Conservation (phyloP, 2,888 invertebrate species). For the Drosophila macrospina region DNA sequence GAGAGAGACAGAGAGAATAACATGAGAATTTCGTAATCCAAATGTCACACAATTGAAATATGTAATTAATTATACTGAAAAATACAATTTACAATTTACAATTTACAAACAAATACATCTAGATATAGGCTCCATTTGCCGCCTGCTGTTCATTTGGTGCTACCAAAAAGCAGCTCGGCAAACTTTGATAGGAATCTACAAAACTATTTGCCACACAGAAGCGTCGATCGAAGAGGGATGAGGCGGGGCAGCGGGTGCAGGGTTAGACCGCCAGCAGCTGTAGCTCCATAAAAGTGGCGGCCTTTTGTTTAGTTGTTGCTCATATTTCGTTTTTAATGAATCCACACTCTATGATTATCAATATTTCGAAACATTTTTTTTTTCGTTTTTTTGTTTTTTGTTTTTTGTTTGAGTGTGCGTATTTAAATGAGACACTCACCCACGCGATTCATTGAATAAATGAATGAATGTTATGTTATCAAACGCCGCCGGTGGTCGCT, state of each 20-base stretch:
- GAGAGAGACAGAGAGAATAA: constrained; percentile 25
- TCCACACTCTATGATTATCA: constrained; percentile 76
- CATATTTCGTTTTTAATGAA: constrained; percentile 81
- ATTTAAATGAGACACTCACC: constrained; percentile 40
- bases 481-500: constrained; percentile 61
- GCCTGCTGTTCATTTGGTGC: constrained; percentile 77
- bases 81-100: constrained; percentile 33
- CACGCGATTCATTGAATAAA: constrained; percentile 32
- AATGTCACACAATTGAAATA: constrained; percentile 78
- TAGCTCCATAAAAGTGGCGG: constrained; percentile 49
- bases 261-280: constrained; percentile 59
- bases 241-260: constrained; percentile 4
- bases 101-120: constrained; percentile 43
- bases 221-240: neutral
- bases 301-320: constrained; percentile 62
- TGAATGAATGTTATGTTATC: constrained; percentile 47
- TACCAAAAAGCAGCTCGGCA: constrained; percentile 61
- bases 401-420: constrained; percentile 29
- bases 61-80: constrained; percentile 61
- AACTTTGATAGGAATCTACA: constrained; percentile 73
- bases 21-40: constrained; percentile 71
- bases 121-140: constrained; percentile 58
- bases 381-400: too few species aligned
- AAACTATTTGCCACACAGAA: constrained; percentile 77
- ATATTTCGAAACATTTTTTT: constrained; percentile 78